Base-by-base conservation (phyloP, 2,888 invertebrate genomes). In the Drosophila quinaria region DNA sequence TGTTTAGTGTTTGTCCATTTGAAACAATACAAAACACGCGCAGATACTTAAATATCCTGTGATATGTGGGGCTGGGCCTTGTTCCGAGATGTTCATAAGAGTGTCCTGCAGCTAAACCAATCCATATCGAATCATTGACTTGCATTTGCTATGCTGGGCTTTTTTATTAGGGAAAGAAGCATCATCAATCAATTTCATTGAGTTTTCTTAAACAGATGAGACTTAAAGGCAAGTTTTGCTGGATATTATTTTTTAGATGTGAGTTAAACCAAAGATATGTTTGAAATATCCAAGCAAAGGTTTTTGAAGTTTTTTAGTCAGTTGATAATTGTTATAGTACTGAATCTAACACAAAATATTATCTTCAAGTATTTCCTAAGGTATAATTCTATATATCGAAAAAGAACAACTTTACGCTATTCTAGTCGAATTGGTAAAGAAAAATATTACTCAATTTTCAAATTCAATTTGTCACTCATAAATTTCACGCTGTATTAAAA, bases 391-490 rank as follows among this genome's bases (percentile, higher is more conserved):
- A 19, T 42, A 5, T 11, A 11, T 19, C 4, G 11, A 11, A 13
- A 2, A 31, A 17, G 11, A 11, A 17, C 15, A 35, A 35, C 5
- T 56, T 50, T 10, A 54, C 29, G 5, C 11, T 31, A 35, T 54
- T 22, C 9, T 0, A 35, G 11, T 6, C 1, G 3, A 49, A 39
- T 29, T 58, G 15, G 5, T 22, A 49, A 33, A 44, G 8, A n/a
- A 58, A 74, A 87, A 88, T 89, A 74, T 87, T 85, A 56, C 73
- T 78, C 78, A 85, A 90, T 81, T 80, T 81, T 71, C 77, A 84
- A 91, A 91, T 91, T 91, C 77, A 91, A 91, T 91, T 91, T 91
- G 84, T 87, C 86, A 88, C 67, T 82, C 89, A 90, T 85, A 90
- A 91, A 91, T 91, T 91, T 91, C 82, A 91, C 87, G 87, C 73